Conservation (phyloP, 2,113 vertebrate species). For the Polypterus senegalus region DNA sequence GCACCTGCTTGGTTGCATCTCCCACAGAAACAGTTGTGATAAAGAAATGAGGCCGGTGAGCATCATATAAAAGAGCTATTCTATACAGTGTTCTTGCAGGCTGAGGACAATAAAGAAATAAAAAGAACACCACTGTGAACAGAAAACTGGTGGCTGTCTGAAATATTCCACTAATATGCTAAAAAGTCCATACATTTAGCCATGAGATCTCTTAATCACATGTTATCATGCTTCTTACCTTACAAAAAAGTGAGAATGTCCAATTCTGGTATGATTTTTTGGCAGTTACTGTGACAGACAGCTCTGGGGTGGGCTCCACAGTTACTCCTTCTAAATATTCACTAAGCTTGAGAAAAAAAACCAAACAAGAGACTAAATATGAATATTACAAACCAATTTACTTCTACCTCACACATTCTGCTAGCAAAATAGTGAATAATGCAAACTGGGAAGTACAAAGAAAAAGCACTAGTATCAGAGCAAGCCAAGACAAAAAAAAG, state of each 20-base stretch:
- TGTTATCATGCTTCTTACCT: slow-evolving; percentile 51
- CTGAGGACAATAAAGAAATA: slow-evolving; percentile 42
- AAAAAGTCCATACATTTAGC: not conserved
- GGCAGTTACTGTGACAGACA: slow-evolving; percentile 84
- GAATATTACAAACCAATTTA: no score
- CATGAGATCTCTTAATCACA: no score
- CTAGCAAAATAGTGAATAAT: not conserved
- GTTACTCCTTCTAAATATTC: slow-evolving; percentile 85
- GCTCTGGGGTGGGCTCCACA: slow-evolving; percentile 78
- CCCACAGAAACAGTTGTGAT: slow-evolving; percentile 80
- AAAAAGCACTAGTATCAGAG: not conserved
- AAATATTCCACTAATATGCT: not conserved
- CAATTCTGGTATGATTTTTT: slow-evolving; percentile 90
- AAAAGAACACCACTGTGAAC: no score
- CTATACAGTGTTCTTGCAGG: slow-evolving; percentile 82
- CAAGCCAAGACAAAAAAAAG: no score
- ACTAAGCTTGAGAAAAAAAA: slow-evolving; percentile 63
- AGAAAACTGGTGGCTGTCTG: not conserved
- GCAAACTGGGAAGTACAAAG: not conserved
- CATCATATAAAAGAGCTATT: slow-evolving; percentile 90
- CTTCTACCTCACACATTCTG: no score
- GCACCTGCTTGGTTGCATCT: slow-evolving; percentile 63
- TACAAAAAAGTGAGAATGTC: slow-evolving; percentile 91
- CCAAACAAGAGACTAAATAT: slow-evolving; percentile 8
- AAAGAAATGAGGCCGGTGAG: slow-evolving; percentile 92